Percentiles rank a stretch among this genome's conserved stretches.
phyloP scores from a whole-genome alignment of 1,140 invertebrate species.

The Mizuhopecten yessoensis region DNA sequence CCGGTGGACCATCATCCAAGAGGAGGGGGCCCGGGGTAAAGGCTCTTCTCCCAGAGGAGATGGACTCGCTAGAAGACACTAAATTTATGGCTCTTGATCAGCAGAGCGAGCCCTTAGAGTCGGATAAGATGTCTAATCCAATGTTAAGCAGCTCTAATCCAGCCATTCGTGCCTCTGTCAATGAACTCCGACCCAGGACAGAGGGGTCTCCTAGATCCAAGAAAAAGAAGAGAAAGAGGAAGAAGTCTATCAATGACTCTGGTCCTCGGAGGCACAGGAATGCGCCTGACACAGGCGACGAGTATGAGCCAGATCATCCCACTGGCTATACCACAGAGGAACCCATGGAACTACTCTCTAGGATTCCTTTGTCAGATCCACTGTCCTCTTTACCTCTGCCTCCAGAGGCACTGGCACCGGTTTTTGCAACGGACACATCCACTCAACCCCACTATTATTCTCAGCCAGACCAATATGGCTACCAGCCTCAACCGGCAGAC shows the following conservation, averaged over 20 bases:
- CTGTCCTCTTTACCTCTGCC: slow-evolving; percentile 60
- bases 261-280: slow-evolving; percentile 22
- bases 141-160: slow-evolving; percentile 53
- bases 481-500: slow-evolving; percentile 17
- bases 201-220: slow-evolving; percentile 53
- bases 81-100: slow-evolving; percentile 56
- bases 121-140: slow-evolving; percentile 60
- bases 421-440: slow-evolving; percentile 69
- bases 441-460: slow-evolving; percentile 58
- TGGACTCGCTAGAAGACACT: slow-evolving; percentile 24
- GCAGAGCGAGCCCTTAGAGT: slow-evolving; percentile 60
- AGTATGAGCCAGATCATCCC: neutral
- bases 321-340: slow-evolving; percentile 19
- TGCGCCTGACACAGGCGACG: neutral
- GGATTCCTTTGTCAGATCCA: slow-evolving; percentile 47
- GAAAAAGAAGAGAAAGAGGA: slow-evolving; percentile 60
- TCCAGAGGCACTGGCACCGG: slow-evolving; percentile 73
- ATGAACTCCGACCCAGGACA: slow-evolving; percentile 50
- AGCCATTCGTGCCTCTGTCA: slow-evolving; percentile 61
- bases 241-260: slow-evolving; percentile 49
- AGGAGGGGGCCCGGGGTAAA: neutral
- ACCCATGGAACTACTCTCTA: neutral
- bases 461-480: slow-evolving; percentile 51
- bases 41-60: slow-evolving; percentile 34
- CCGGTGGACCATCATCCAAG: slow-evolving; percentile 5